These are phyloP conservation scores for Schrankia costaestrigalis DNA, from an alignment of 2,888 invertebrate genomes.

Conservation along the genomic window DNA sequence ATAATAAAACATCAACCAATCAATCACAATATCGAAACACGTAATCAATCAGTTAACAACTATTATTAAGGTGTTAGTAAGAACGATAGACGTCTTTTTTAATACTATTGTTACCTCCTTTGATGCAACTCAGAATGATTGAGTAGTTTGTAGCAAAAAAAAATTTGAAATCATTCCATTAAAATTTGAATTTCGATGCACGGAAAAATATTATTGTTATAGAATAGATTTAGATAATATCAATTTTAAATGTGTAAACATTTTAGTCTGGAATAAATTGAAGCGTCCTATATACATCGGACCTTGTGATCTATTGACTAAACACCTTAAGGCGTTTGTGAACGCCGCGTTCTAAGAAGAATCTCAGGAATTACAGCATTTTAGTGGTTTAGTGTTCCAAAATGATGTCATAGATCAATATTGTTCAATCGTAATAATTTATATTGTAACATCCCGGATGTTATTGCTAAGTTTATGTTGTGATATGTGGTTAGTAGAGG, in stretches of 20 bases:
- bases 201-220: conserved; percentile 8
- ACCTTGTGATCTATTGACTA: conserved; percentile 29
- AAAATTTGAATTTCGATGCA: conserved; percentile 11
- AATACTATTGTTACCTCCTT: conserved; percentile 1
- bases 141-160: conserved; percentile 1
- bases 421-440: conserved; percentile 27
- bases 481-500: neutral
- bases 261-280: conserved; percentile 8
- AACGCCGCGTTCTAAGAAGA: conserved; percentile 46
- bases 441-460: conserved; percentile 18
- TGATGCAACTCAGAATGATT: neutral
- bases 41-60: neutral
- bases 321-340: conserved; percentile 31
- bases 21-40: too few species aligned
- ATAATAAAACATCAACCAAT: too few species aligned
- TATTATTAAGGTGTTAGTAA: conserved; percentile 1
- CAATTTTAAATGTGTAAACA: conserved; percentile 12
- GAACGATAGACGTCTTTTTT: neutral
- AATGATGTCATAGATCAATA: conserved; percentile 31
- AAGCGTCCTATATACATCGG: conserved; percentile 26
- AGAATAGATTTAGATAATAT: conserved; percentile 11
- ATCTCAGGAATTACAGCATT: conserved; percentile 34
- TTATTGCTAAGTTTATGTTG: conserved; percentile 10
- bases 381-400: conserved; percentile 25
- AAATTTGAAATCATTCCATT: conserved; percentile 6